Evolutionary conservation across 2,888 invertebrate genomes (phyloP), one percentile per base, ranked within the genome.

Genomic region (Liopterus haemorrhoidalis): DNA sequence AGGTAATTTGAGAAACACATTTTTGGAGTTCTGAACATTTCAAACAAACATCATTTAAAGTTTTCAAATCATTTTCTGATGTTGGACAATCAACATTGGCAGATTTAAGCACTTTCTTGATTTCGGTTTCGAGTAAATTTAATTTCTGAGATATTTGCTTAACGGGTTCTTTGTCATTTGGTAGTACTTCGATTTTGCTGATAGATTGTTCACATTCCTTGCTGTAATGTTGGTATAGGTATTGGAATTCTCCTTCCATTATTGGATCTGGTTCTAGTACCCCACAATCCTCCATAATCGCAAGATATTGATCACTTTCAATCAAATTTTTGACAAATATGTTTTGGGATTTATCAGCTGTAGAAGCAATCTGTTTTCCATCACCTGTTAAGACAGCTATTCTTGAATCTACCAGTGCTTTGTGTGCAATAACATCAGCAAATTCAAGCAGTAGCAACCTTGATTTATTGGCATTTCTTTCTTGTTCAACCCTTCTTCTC

Each of bases 361-460:
- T 36, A 36, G 18, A 18, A 12, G 36, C 21, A 18, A 21, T 36
- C 1, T 36, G 24, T 38, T 46, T 35, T 57, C 72, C 71, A 39
- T 76, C 75, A 46, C 78, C 78, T 54, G 76, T 77, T 35, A 85
- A 70, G 37, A 85, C 79, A 36, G 77, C 74, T 55, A 86, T 79
- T 57, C 85, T 75, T 41, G 86, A 84, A 67, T 87, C 85, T 41
- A 87, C 78, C 46, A 87, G 68, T 27, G 83, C 81, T 63, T 83
- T 84, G 56, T 83, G 83, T 20, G 83, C 82, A 35, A 82, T 71
- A 41, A 84, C 74, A 59, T 83, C 83, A 9, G 82, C 80, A 58
- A 81, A 81, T 60, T 81, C 81, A 30, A 72, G 70, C 44, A 85
- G 60, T 21, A 80, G 59, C 38, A 68, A 69, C 12, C 71, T 65